Conservation (phyloP, 1,140 invertebrate species). For the Drosophila sproati region DNA sequence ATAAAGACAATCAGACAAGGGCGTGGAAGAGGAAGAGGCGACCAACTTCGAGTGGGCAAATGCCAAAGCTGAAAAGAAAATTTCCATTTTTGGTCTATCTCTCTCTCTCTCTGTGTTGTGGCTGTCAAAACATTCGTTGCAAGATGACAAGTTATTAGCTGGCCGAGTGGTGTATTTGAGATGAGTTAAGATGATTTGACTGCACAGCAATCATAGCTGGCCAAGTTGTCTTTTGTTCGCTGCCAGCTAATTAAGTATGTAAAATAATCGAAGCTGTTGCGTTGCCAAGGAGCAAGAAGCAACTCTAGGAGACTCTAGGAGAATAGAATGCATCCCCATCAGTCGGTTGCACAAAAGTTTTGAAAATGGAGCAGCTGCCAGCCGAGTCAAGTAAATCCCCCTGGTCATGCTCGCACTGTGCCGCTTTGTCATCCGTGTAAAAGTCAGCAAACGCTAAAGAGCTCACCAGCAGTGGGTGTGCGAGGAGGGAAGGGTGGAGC, state of each 20-base stretch:
- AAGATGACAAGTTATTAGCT: conserved; percentile 76
- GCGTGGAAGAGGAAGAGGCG: conserved; percentile 28
- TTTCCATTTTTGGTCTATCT: conserved; percentile 45
- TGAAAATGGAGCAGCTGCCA: conserved; percentile 71
- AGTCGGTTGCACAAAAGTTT: conserved; percentile 37
- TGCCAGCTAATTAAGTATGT: conserved; percentile 47
- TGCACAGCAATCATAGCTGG: conserved; percentile 22
- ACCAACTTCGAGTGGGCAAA: conserved; percentile 69
- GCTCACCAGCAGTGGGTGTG: conserved; percentile 38
- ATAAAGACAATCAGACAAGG: conserved; percentile 29
- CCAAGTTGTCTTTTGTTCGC: conserved; percentile 38
- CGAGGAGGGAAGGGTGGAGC: neutral
- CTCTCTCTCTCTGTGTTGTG: neutral
- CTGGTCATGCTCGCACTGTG: conserved; percentile 14
- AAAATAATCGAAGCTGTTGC: conserved; percentile 58
- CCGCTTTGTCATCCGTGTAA: conserved; percentile 43
- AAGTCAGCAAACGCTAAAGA: conserved; percentile 82
- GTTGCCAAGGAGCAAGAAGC: neutral
- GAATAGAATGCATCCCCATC: conserved; percentile 12
- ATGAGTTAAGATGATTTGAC: conserved; percentile 3
- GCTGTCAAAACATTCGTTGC: conserved; percentile 54
- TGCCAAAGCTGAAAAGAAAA: conserved; percentile 68
- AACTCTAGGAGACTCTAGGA: too few species aligned
- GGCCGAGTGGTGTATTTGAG: conserved; percentile 33
- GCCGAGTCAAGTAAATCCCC: conserved; percentile 24